Evolutionary conservation across 1,140 invertebrate species (phyloP).

Genomic region (Lepidurus arcticus): DNA sequence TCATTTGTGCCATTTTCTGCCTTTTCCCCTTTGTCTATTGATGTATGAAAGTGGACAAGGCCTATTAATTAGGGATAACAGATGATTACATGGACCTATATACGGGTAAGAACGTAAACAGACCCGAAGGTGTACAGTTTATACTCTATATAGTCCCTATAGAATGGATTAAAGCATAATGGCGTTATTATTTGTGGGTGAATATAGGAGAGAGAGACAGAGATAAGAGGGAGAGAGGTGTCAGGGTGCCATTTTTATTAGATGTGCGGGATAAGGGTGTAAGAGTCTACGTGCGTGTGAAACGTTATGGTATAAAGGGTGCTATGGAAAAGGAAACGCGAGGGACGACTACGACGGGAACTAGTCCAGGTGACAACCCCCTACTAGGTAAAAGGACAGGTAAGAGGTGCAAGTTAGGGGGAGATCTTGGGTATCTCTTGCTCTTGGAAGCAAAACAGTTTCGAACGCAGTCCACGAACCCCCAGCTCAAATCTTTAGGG

Average conservation of each 20-base stretch:
- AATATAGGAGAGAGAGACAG: neutral
- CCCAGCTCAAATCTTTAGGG: too few relatives aligned
- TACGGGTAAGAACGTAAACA: neutral
- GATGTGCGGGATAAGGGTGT: neutral
- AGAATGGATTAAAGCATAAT: neutral
- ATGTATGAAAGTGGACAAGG: too few relatives aligned
- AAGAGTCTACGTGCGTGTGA: neutral
- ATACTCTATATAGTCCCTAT: neutral
- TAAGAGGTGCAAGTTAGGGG: constrained; percentile 17
- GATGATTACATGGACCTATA: neutral
- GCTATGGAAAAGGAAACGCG: neutral
- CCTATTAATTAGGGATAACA: neutral
- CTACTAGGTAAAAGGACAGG: constrained; percentile 11
- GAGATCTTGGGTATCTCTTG: neutral
- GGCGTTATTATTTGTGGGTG: neutral
- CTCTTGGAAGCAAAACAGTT: constrained; percentile 9
- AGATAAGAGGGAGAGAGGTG: neutral
- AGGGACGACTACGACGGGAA: neutral
- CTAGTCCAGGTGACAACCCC: constrained; percentile 6
- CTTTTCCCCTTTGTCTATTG: neutral
- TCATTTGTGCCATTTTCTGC: neutral
- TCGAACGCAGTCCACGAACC: neutral
- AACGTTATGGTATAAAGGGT: neutral
- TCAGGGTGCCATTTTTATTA: constrained; percentile 12
- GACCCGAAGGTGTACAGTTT: neutral